phyloP scores from a whole-genome alignment of 2,797 vertebrate genomes.

The Serranus cabrilla region DNA sequence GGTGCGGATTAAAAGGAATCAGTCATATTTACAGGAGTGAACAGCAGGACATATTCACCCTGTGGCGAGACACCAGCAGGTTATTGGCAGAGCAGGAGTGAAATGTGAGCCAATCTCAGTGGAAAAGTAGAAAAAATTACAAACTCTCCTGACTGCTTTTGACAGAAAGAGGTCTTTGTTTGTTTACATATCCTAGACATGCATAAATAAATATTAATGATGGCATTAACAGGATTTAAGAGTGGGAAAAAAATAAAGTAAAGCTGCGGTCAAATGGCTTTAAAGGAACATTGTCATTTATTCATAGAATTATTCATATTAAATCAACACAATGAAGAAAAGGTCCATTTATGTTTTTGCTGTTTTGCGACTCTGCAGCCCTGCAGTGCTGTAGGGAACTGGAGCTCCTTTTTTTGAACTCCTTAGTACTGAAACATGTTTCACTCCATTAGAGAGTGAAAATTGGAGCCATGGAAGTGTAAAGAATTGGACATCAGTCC shows the following conservation, averaged over 20 bases:
- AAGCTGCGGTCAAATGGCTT: constrained; percentile 2
- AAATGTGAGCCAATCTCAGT: constrained; percentile 31
- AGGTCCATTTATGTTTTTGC: constrained; percentile 12
- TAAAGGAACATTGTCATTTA: constrained; percentile 37
- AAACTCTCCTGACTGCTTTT: constrained; percentile 24
- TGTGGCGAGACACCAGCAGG: constrained; percentile 37
- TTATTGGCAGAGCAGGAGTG: constrained; percentile 48
- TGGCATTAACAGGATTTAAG: constrained; percentile 5
- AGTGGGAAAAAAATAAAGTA: constrained; percentile 5
- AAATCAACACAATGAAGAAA: constrained; percentile 31
- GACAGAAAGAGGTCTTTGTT: constrained; percentile 46
- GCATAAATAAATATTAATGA: constrained; percentile 10
- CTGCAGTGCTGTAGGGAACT: constrained; percentile 35
- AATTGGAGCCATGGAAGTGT: constrained; percentile 78
- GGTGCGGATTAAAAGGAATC: constrained; percentile 61
- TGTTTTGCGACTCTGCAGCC: constrained; percentile 17
- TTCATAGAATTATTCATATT: constrained; percentile 43
- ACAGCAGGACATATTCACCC: constrained; percentile 52
- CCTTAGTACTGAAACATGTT: constrained; percentile 69
- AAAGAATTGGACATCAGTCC: constrained; percentile 79
- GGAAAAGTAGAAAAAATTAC: constrained; percentile 2
- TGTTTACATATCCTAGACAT: constrained; percentile 14
- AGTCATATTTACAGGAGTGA: constrained; percentile 60
- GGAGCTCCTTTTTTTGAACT: constrained; percentile 37
- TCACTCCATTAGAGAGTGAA: constrained; percentile 80